phyloP scores from a whole-genome alignment of 2,113 vertebrate genomes.

The Cynoglossus semilaevis region DNA sequence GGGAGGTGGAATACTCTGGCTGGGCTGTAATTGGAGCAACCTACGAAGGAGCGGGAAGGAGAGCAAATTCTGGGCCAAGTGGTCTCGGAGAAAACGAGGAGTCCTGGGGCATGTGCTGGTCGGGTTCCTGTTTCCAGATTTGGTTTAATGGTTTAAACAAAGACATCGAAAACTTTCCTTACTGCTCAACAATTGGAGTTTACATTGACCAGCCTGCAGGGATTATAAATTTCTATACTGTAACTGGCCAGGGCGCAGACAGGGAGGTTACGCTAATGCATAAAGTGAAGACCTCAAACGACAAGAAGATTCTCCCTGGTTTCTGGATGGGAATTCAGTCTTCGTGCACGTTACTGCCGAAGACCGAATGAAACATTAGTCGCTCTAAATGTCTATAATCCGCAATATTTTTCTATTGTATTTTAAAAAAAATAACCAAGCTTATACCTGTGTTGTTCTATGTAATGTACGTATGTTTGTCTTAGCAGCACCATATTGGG shows the following conservation, averaged over 20 bases:
- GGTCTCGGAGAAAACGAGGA: constrained; percentile 64
- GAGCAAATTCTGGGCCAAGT: constrained; percentile 39
- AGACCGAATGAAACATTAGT: constrained; percentile 28
- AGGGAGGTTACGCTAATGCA: constrained; percentile 45
- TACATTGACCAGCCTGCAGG: constrained; percentile 65
- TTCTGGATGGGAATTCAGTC: constrained; percentile 64
- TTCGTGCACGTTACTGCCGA: constrained; percentile 43
- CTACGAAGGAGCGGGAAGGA: constrained; percentile 45
- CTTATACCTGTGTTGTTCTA: no score
- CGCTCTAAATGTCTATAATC: no score
- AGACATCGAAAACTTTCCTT: constrained; percentile 26
- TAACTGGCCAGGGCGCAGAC: constrained; percentile 26
- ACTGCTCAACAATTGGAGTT: constrained; percentile 45
- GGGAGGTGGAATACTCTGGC: constrained; percentile 56
- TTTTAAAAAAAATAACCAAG: no score
- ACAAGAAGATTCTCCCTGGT: constrained; percentile 53
- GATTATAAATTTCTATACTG: constrained; percentile 42
- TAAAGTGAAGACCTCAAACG: constrained; percentile 24
- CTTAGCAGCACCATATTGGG: no score
- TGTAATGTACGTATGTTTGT: no score
- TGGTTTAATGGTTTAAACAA: constrained; percentile 48
- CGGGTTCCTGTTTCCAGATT: constrained; percentile 50
- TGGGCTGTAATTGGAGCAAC: constrained; percentile 57
- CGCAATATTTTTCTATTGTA: no score
- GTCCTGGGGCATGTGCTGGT: constrained; percentile 65